Base-by-base conservation (phyloP, 2,888 invertebrate species). In the Xanthorhoe spadicearia region DNA sequence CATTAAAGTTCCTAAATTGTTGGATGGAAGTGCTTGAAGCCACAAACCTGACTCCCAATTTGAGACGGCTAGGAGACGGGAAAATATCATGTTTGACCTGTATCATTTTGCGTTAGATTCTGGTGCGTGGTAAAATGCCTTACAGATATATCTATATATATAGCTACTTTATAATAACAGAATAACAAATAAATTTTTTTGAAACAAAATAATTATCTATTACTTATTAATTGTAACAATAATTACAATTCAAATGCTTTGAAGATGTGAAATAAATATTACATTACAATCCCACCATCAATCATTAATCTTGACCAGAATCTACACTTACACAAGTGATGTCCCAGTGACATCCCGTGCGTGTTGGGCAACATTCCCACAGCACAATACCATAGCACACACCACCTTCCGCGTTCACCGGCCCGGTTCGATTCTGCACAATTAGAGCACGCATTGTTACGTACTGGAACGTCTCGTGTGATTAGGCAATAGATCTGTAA, bases 351-450 rank as follows among this genome's bases (percentile, higher is more conserved):
- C 38, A 54, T 50, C 50, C 61, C 51, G 32, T 53, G 13, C 55
- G 38, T n/a, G 53, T 64, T 68, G 68, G 68, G 49, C 59, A 64
- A 68, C 58, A 61, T 56, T 68, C 68, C 64, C 68, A 68, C 54
- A 61, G 18, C 23, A 68, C 61, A 68, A 64, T 64, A 64, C 63
- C 63, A 64, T 61, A 67, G 48, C 15, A 56, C 35, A 63, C 23
- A 52, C 49, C 13, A 49, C 57, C 64, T 68, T 68, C 64, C 64
- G 57, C 57, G 64, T 68, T 49, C 69, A 68, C 72, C 74, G 76
- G 69, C 76, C 74, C 70, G 72, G 48, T 69, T 73, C 32, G 61
- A 64, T 70, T 67, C 70, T 59, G 62, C 60, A 64, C 73, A 73
- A 74, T 75, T 73, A 73, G 72, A 71, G 13, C 72, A 68, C 70